phyloP scores from a whole-genome alignment of 2,797 vertebrate genomes.

The Notamacropus eugenii region DNA sequence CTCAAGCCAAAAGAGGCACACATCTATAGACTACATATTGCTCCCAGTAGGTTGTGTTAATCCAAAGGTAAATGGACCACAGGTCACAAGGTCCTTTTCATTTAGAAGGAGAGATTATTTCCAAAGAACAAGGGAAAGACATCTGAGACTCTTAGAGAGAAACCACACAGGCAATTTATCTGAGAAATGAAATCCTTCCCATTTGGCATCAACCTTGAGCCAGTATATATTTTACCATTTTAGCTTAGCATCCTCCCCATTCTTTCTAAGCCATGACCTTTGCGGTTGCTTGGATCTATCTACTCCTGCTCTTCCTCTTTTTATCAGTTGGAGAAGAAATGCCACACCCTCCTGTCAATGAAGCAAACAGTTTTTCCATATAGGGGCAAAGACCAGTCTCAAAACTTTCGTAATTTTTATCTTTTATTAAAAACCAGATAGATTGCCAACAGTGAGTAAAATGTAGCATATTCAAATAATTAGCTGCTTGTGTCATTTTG shows the following conservation, averaged over 20 bases:
- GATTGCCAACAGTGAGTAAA: constrained; percentile 54
- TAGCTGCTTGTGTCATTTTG: constrained; percentile 60
- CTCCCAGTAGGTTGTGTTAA: constrained; percentile 28
- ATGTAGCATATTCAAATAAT: constrained; percentile 60
- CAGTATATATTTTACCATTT: background rate
- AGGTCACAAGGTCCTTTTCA: background rate
- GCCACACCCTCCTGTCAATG: constrained; percentile 33
- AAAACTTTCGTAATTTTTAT: constrained; percentile 74
- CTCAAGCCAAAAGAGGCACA: background rate
- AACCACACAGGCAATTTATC: background rate
- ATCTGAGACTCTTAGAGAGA: background rate
- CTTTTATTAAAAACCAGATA: constrained; percentile 61
- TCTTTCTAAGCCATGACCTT: background rate
- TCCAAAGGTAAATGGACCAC: background rate
- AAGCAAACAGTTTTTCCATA: constrained; percentile 70
- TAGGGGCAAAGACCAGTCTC: constrained; percentile 69
- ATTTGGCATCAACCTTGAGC: background rate
- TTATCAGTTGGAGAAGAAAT: constrained; percentile 66
- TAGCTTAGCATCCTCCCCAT: background rate
- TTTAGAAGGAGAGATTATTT: background rate
- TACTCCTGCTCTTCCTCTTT: background rate
- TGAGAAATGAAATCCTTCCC: constrained; percentile 14
- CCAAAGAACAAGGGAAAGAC: background rate
- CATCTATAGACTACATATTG: background rate
- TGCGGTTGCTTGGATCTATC: background rate